Evolutionary conservation across 2,888 invertebrate genomes (phyloP), one percentile per base, ranked within the genome.

Genomic region (Leuctra nigra): DNA sequence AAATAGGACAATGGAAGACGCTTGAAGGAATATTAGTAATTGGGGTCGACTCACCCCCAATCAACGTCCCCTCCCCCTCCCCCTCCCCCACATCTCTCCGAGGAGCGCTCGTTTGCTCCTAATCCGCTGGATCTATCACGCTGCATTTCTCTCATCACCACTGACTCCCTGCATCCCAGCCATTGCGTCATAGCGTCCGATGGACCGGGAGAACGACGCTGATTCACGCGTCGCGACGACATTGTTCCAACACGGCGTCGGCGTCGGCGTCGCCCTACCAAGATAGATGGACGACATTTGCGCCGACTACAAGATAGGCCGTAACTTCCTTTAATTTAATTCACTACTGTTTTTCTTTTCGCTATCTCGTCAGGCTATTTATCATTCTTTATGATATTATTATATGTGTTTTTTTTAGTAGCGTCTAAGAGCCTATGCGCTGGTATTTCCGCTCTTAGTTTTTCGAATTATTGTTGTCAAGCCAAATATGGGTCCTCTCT

Each of bases 261-360:
- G 14, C 47, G 16, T 25, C 24, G 16, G 16, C 47, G 25, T 2
- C 2, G 25, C 7, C n/a, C n/a, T n/a, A n/a, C n/a, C n/a, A n/a
- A n/a, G n/a, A n/a, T n/a, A n/a, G n/a, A n/a, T n/a, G n/a, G n/a
- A n/a, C n/a, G n/a, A n/a, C n/a, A n/a, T n/a, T n/a, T n/a, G n/a
- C n/a, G n/a, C n/a, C n/a, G n/a, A n/a, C n/a, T n/a, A n/a, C n/a
- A n/a, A n/a, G n/a, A n/a, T n/a, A n/a, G n/a, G n/a, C n/a, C n/a
- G n/a, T n/a, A n/a, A n/a, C n/a, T n/a, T n/a, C n/a, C 47, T 47
- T 47, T 47, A 29, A 47, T 47, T 47, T 47, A 47, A 47, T 47
- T 47, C 47, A n/a, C 23, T 25, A 29, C 47, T 47, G 47, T 47
- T 47, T 47, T 47, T 47, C 47, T 47, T 47, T 47, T 47, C 47